Percentiles rank a stretch among this genome's conserved stretches.
Conservation (phyloP, 1,140 invertebrate species). For the Drosophila kohkoa region DNA sequence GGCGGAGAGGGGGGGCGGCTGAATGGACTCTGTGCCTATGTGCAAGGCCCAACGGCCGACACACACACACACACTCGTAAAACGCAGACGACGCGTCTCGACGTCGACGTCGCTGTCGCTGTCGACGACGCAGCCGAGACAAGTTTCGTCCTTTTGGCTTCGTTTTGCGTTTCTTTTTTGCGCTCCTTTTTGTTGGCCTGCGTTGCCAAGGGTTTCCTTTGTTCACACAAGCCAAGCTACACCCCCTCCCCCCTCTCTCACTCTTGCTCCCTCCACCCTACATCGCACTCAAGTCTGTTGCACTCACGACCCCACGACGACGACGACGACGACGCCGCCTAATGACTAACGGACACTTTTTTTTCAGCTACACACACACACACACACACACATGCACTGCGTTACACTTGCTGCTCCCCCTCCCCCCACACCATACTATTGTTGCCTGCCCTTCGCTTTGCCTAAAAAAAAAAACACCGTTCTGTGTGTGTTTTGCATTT, state of each 20-base stretch:
- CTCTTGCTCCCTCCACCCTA: background rate
- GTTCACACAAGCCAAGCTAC: conserved; percentile 47
- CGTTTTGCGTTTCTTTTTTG: conserved; percentile 57
- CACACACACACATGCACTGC: conserved; percentile 27
- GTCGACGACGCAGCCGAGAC: conserved; percentile 35
- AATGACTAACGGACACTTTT: conserved; percentile 77
- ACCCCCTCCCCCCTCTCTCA: background rate
- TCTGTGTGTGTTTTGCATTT: conserved; percentile 68
- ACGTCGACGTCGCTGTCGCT: conserved; percentile 24
- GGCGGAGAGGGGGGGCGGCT: background rate
- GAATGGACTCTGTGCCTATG: conserved; percentile 40
- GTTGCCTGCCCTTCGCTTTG: conserved; percentile 17
- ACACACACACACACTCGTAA: conserved; percentile 22
- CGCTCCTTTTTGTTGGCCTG: conserved; percentile 72
- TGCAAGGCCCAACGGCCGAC: conserved; percentile 34
- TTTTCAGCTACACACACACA: background rate
- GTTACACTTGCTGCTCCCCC: background rate
- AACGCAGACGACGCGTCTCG: conserved; percentile 44
- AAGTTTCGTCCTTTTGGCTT: conserved; percentile 48
- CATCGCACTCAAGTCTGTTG: conserved; percentile 68
- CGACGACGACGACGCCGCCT: conserved; percentile 38
- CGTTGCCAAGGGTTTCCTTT: conserved; percentile 84
- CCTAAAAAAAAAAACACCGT: conserved; percentile 23
- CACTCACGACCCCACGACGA: conserved; percentile 67
- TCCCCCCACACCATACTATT: background rate